Conservation (phyloP, 2,797 vertebrate genomes). For the Melanogrammus aeglefinus region DNA sequence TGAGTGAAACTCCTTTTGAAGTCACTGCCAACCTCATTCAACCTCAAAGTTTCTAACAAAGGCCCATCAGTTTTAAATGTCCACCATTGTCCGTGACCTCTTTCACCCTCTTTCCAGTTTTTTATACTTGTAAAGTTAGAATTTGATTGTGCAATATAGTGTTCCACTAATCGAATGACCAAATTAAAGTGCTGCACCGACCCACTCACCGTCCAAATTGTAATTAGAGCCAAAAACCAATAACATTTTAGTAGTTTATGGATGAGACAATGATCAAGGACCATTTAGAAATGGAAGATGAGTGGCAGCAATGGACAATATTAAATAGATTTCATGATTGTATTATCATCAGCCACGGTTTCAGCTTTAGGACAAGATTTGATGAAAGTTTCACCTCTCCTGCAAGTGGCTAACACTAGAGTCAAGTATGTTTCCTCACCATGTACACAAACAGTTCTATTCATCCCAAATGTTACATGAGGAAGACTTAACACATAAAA, state of each 20-base stretch:
- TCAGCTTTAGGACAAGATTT: background rate
- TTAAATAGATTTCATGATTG: background rate
- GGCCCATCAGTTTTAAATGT: background rate
- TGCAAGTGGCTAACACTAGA: no score
- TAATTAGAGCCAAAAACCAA: background rate
- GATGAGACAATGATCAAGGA: background rate
- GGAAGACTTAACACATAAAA: background rate
- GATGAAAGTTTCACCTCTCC: no score
- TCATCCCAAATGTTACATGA: no score
- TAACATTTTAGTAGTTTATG: background rate
- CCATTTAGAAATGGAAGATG: background rate
- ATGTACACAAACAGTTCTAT: no score
- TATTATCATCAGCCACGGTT: background rate
- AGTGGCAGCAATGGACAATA: background rate
- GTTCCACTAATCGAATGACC: background rate
- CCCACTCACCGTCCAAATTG: background rate
- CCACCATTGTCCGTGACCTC: background rate
- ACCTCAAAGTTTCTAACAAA: background rate
- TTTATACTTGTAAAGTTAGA: background rate
- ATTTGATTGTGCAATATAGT: background rate
- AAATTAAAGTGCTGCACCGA: background rate
- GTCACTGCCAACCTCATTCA: slow-evolving; percentile 1
- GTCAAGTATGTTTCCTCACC: no score
- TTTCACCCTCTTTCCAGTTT: background rate
- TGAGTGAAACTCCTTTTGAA: background rate